phyloP scores from a whole-genome alignment of 1,140 invertebrate genomes.

The Diabrotica virgifera region DNA sequence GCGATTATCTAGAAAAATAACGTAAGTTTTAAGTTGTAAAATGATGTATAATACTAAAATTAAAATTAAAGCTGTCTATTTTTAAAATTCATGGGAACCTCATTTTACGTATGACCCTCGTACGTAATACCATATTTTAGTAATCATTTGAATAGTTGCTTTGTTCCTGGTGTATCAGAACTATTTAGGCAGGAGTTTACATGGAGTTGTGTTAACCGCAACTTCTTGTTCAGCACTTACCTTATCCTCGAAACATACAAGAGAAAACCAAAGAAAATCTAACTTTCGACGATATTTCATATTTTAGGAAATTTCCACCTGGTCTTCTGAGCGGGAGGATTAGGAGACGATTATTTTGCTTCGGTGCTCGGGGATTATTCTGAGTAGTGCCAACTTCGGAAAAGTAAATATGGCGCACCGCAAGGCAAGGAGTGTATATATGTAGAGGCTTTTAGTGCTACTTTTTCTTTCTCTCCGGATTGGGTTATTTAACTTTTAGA shows the following conservation, averaged over 20 bases:
- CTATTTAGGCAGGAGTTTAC: slow-evolving; percentile 8
- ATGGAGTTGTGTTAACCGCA: slow-evolving; percentile 6
- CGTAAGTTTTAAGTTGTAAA: too few species aligned
- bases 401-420: slow-evolving; percentile 8
- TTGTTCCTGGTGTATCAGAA: background rate
- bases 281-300: background rate
- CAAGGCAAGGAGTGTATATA: background rate
- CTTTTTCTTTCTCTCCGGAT: background rate
- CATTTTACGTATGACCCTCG: background rate
- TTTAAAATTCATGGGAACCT: too few species aligned
- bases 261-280: background rate
- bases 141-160: too few species aligned
- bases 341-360: slow-evolving; percentile 14
- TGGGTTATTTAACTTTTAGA: slow-evolving; percentile 1
- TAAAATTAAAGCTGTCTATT: too few species aligned
- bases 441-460: background rate
- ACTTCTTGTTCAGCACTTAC: slow-evolving; percentile 5
- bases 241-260: background rate
- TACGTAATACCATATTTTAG: too few species aligned
- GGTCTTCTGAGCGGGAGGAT: background rate
- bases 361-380: slow-evolving; percentile 8
- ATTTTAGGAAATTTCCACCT: slow-evolving; percentile 12
- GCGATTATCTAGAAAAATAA: too few species aligned
- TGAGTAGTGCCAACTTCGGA: slow-evolving; percentile 7
- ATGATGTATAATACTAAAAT: too few species aligned